Base-by-base conservation (phyloP, 2,113 vertebrate species). In the Acrocephalus kingi region DNA sequence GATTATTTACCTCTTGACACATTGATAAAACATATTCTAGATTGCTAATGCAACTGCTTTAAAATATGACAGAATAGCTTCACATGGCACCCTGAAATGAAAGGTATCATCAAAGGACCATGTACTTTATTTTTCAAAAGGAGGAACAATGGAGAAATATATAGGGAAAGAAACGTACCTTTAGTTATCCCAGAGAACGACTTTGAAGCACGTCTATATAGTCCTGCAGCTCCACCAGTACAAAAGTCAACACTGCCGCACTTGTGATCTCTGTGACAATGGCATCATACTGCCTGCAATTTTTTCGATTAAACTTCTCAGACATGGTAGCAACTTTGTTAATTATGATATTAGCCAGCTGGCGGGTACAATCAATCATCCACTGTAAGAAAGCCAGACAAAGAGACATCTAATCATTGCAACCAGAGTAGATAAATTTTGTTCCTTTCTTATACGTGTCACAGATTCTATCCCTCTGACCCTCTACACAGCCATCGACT, bases 291-390 rank as follows among this genome's bases (percentile, higher is more conserved):
- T 96, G 90, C 84, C 55, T 25, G 96, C 97, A 98, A 97, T 98
- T 97, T 95, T 98, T 98, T 94, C 80, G 55, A 98, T 98, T 98
- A 96, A 98, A 98, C 98, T 98, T 98, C 98, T 97, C 96, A 93
- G 97, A 97, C 72, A 89, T 94, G 92, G 98, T 92, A 97, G 97
- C 97, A 98, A 98, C 98, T 98, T 98, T 97, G 97, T 98, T 98
- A 98, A 98, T 98, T 98, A 98, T 98, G 97, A 98, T 97, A 98
- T 98, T 97, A 98, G 97, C 97, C 98, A 97, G 98, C 97, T 98
- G 97, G 97, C 63, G 74, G 95, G 97, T 95, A 96, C 80, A 96
- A 98, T 98, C 98, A 96, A 98, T 98, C 98, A 98, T 97, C 96
- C 96, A 71, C 98, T 98, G 97, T 93, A 98, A 98, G 93, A 95